Conservation (phyloP, 2,113 vertebrate genomes). For the Manacus vitellinus region DNA sequence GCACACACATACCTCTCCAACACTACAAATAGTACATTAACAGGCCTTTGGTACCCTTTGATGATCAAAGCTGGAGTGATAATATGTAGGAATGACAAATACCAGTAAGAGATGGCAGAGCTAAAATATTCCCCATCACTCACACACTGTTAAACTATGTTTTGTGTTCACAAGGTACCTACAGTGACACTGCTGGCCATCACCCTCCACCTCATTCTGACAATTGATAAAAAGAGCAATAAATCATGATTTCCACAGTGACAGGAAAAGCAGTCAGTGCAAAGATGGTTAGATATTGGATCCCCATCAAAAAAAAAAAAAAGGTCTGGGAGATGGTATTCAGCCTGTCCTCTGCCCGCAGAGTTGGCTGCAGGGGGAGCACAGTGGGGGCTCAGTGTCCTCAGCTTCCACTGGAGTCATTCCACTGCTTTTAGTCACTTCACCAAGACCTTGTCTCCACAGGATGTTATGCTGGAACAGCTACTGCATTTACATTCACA, state of each 20-base stretch:
- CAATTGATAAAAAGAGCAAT: not conserved
- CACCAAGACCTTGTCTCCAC: conserved; percentile 2
- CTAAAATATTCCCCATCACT: not conserved
- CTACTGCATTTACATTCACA: conserved; percentile 48
- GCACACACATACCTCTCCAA: not conserved
- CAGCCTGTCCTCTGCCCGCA: fast-evolving
- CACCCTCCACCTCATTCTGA: not conserved
- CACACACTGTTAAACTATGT: not conserved
- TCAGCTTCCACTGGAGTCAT: not conserved
- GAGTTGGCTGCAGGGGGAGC: not conserved
- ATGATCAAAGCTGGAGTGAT: not conserved
- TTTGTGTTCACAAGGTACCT: not conserved
- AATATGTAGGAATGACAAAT: not conserved
- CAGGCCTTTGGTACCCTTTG: not conserved
- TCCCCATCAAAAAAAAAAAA: not conserved
- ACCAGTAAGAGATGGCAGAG: not conserved
- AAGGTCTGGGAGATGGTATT: not conserved
- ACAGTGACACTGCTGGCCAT: not conserved
- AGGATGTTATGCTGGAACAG: conserved; percentile 33
- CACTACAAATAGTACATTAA: not conserved
- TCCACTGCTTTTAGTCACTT: conserved; percentile 30
- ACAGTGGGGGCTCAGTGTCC: not conserved
- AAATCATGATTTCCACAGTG: not conserved
- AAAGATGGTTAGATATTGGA: not conserved
- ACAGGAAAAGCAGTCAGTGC: not conserved